Evolutionary conservation across 2,113 vertebrate genomes (phyloP).

Genomic region (Atlantisia rogersi): DNA sequence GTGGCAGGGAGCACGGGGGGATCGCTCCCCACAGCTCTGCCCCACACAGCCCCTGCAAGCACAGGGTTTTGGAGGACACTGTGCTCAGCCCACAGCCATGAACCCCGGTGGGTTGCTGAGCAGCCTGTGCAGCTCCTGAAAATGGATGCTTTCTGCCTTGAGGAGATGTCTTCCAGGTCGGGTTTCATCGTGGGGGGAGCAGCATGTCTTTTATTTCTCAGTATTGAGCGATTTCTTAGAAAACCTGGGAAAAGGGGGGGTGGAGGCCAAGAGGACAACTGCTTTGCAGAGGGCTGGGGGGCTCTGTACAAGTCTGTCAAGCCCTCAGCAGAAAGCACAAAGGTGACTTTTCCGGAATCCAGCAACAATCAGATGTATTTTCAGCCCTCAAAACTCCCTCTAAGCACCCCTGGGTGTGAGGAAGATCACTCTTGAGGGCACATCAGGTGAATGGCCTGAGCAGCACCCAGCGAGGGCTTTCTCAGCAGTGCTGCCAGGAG

Average conservation of each 20-base stretch:
- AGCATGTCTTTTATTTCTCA: background rate
- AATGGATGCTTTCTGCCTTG: too few species aligned
- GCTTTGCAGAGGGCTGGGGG: background rate
- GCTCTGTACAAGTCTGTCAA: background rate
- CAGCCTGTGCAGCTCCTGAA: background rate
- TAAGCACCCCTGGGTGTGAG: background rate
- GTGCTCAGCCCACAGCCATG: rapidly evolving
- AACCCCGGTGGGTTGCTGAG: background rate
- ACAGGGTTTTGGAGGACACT: background rate
- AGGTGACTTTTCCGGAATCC: background rate
- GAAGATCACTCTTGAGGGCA: background rate
- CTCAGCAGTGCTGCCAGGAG: background rate
- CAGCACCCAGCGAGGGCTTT: background rate
- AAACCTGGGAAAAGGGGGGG: background rate
- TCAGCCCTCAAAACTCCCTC: background rate
- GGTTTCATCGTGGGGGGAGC: background rate
- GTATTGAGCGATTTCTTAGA: background rate
- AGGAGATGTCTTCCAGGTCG: background rate
- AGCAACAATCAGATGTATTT: background rate
- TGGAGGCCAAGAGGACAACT: background rate
- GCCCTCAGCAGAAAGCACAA: background rate
- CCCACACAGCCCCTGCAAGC: background rate
- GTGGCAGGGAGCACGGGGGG: rapidly evolving
- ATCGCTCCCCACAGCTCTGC: background rate
- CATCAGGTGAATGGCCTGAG: background rate